Evolutionary conservation across 1,140 invertebrate genomes (phyloP), one percentile per base, ranked within the genome.

Genomic region (Trichonephila inaurata): DNA sequence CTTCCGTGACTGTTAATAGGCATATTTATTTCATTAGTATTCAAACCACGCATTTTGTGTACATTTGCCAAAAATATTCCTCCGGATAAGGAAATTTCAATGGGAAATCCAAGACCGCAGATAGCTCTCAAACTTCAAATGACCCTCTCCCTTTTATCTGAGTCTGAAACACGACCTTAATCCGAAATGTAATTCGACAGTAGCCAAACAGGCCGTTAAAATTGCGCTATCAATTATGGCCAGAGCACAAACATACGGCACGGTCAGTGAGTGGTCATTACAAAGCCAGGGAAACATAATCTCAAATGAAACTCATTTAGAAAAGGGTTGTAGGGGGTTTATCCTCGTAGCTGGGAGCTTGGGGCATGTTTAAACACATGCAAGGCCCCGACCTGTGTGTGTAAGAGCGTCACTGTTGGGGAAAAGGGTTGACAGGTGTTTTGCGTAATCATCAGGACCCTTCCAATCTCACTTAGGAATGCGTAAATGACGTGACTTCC

Each of bases 191-290:
- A 88, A 88, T 64, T 88, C 86, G 86, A 64, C 28, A 81, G 89
- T 81, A 62, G 69, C 72, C 69, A 91, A 91, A 81, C 89, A 61
- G 58, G 69, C 66, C 69, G 89, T 58, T 91, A 51, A 85, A 92
- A 92, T 92, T 92, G 72, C 77, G 90, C 90, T 92, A 92, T 92
- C 90, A 92, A 92, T 92, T 92, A 92, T 85, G 81, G 90, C 51
- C 24, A 28, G 69, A 64, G 90, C 72, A 60, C 90, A 92, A 92
- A 92, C 90, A 92, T 24, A 28, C 33, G n/a, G 89, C 44, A 14
- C 33, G 82, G 72, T 33, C 58, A 82, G 69, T 24, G 90, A 92
- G 58, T 92, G 90, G 90, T 92, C 90, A 92, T 92, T 92, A 85
- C 90, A 62, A 82, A 51, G 60, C 88, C 64, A 28, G 89, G 69